Base-by-base conservation (phyloP, 1,140 invertebrate genomes). In the Rhyzopertha dominica region DNA sequence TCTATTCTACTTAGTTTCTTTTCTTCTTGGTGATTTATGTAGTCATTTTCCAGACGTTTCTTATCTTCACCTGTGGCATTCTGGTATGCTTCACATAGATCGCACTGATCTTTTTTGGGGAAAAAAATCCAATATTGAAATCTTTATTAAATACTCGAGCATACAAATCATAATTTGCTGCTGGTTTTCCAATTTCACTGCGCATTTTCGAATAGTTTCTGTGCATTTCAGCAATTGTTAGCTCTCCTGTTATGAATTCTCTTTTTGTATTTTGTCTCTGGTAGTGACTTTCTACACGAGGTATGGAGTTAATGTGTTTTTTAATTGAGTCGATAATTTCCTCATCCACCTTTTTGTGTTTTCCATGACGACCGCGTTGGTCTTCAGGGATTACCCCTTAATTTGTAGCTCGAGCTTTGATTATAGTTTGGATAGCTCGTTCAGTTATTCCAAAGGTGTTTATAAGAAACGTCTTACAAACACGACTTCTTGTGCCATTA, bases 271-370 rank as follows among this genome's bases (percentile, higher is more conserved):
- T 26, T 23, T 35, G 35, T 26, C 62, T 41, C 19, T 46, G 40
- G 43, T 67, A 67, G 45, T 68, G 65, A 8, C 57, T 65, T 20
- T 60, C 59, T 8, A 59, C 53, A 22, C 53, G 53, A 9, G 65
- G 59, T 28, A 66, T 63, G 7, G 52, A 25, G 18, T 61, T 31
- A 14, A 65, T 66, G 42, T 56, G 49, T 12, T 43, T n/a, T n/a
- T 52, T 28, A 7, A 54, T 38, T 47, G 24, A 50, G 3, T 47
- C 30, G 14, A 62, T 25, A 47, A 46, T 13, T 10, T 34, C 45
- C 47, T 32, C 10, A 52, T 51, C 43, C 43, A 32, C 45, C 49
- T 57, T 34, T 22, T 8, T 35, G 12, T 44, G 43, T 31, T 48
- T 46, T 2, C 28, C 32, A 53, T 62, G 17, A 34, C 50, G 56